Base-by-base conservation (phyloP, 2,113 vertebrate genomes). In the Megalops atlanticus region DNA sequence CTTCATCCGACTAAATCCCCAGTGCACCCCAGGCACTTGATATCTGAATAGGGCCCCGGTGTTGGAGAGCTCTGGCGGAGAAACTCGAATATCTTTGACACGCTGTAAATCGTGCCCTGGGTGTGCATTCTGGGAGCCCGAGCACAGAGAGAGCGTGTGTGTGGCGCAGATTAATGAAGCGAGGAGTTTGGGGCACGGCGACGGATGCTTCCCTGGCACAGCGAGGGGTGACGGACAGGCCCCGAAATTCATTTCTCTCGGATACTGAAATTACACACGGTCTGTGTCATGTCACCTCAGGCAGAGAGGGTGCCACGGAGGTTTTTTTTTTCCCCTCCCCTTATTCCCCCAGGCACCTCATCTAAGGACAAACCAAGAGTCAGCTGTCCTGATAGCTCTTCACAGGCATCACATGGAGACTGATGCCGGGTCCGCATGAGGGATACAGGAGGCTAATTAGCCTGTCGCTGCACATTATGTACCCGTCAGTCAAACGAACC, bases 231-330 rank as follows among this genome's bases (percentile, higher is more conserved):
- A 69, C 54, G 41, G 36, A 43, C 71, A 1, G 74, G 40, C 77
- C 81, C 68, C 45, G 24, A 85, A 39, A 78, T 64, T n/a, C 11
- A 76, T 70, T 36, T 77, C 69, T 73, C 45, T 41, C 31, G 70
- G 12, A 40, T 76, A 74, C 0, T 43, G 49, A 82, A 86, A 77
- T 31, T 52, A 1, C 33, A 69, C 11, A 4, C 68, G 74, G 40
- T 36, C 15, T 82, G 0, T 75, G 38, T 47, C 52, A 16, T 40
- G 49, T 31, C n/a, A 12, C 58, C 38, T 38, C 21, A 69, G 64
- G 39, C 76, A 40, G 69, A 40, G 69, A 58, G 71, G n/a, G 76
- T 80, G 64, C 3, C 24, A 21, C 77, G 69, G n/a, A 33, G 72
- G 68, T 73, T 31, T 78, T 10, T 76, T n/a, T 35, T 77, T 78